Percentiles rank a stretch among this genome's conserved stretches.
These are phyloP conservation scores for Diaprepes abbreviatus DNA, from an alignment of 2,888 invertebrate species.

Conservation along the genomic window DNA sequence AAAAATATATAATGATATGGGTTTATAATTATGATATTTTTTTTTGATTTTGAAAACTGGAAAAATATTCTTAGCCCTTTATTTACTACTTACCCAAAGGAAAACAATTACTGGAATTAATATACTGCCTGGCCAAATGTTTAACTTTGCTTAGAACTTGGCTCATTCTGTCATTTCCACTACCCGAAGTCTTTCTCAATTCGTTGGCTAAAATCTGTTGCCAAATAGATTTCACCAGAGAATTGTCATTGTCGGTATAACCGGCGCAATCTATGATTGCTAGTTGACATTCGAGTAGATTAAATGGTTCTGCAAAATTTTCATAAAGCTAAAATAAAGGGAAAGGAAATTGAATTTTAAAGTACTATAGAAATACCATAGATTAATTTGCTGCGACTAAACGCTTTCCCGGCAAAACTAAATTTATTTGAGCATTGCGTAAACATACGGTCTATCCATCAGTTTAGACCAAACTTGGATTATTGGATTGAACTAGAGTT, in stretches of 20 bases:
- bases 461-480: too few relatives aligned
- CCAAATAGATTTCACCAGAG: conserved; percentile 93
- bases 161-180: conserved; percentile 74
- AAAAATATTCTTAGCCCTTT: too few relatives aligned
- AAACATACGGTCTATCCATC: too few relatives aligned
- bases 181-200: conserved; percentile 64
- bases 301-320: conserved; percentile 91
- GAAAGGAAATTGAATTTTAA: too few relatives aligned
- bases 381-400: too few relatives aligned
- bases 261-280: conserved; percentile 96
- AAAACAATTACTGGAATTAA: conserved; percentile 87
- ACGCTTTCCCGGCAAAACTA: too few relatives aligned
- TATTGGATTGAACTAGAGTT: too few relatives aligned
- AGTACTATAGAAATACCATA: too few relatives aligned
- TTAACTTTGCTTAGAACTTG: conserved; percentile 84
- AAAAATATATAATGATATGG: too few relatives aligned
- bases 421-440: too few relatives aligned
- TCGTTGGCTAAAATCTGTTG: conserved; percentile 82
- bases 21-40: too few relatives aligned
- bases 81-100: conserved; percentile 78
- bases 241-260: conserved; percentile 80
- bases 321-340: conserved; percentile 79
- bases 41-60: too few relatives aligned
- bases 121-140: conserved; percentile 82
- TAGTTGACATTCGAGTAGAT: conserved; percentile 93